These are phyloP conservation scores for Scaptomyza pallida DNA, from an alignment of 1,140 invertebrate genomes.

Conservation along the genomic window DNA sequence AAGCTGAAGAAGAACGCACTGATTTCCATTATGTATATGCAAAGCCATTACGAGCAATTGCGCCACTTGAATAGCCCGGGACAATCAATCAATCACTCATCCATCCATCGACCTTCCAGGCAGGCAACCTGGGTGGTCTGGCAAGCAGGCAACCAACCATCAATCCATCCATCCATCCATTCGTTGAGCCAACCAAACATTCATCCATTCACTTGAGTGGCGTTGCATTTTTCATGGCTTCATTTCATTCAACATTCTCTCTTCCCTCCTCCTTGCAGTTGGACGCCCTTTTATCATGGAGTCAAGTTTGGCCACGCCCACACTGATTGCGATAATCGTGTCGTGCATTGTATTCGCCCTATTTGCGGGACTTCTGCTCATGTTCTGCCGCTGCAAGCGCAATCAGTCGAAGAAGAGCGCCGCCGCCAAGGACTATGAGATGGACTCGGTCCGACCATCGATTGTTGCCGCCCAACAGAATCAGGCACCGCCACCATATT, in stretches of 20 bases:
- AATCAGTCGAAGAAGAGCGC: slow-evolving; percentile 91
- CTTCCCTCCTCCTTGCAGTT: slow-evolving; percentile 85
- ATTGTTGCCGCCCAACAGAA: slow-evolving; percentile 90
- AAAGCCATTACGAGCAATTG: slow-evolving; percentile 80
- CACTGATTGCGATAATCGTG: slow-evolving; percentile 91
- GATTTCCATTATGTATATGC: slow-evolving; percentile 80
- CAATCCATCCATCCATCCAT: slow-evolving; percentile 23
- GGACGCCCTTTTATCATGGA: slow-evolving; percentile 91
- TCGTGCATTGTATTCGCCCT: slow-evolving; percentile 92
- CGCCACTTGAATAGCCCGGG: slow-evolving; percentile 61
- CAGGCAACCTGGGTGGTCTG: slow-evolving; percentile 31
- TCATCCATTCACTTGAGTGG: slow-evolving; percentile 71
- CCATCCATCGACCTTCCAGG: slow-evolving; percentile 7
- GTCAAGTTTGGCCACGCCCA: slow-evolving; percentile 90
- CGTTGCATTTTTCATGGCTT: slow-evolving; percentile 79
- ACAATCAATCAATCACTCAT: slow-evolving; percentile 71
- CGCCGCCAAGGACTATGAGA: slow-evolving; percentile 94
- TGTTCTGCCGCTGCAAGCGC: slow-evolving; percentile 94
- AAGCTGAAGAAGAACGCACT: slow-evolving; percentile 11
- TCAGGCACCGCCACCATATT: slow-evolving; percentile 93
- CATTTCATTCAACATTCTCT: slow-evolving; percentile 53
- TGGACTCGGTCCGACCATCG: slow-evolving; percentile 92
- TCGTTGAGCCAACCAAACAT: slow-evolving; percentile 32
- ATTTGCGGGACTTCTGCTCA: slow-evolving; percentile 90
- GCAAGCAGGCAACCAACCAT: not conserved